Conservation (phyloP, 2,113 vertebrate genomes). For the Xenopus laevis region DNA sequence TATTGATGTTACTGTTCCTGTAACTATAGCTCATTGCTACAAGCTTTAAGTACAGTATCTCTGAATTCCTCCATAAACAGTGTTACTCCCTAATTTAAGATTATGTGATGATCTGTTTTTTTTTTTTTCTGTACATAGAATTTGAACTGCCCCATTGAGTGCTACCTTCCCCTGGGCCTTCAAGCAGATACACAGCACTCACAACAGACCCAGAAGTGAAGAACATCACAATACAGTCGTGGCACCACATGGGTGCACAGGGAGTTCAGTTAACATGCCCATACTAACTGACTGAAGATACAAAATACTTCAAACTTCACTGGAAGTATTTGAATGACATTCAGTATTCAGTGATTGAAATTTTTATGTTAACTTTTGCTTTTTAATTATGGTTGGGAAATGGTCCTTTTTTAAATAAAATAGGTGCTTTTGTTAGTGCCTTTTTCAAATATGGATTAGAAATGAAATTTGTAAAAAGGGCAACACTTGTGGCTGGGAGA, state of each 20-base stretch:
- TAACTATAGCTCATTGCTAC: too few species aligned
- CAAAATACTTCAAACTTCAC: conserved; percentile 36
- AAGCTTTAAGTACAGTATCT: too few species aligned
- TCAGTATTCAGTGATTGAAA: conserved; percentile 51
- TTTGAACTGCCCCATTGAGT: conserved; percentile 95
- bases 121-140: conserved; percentile 66
- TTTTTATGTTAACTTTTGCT: conserved; percentile 28
- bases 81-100: too few species aligned
- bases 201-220: conserved; percentile 41
- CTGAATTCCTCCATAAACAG: too few species aligned
- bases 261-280: neutral
- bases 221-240: neutral
- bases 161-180: conserved; percentile 78
- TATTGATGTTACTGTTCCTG: too few species aligned
- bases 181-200: conserved; percentile 81
- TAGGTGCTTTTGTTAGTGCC: neutral
- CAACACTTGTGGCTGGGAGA: neutral
- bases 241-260: neutral
- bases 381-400: conserved; percentile 28
- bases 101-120: too few species aligned
- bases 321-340: conserved; percentile 52
- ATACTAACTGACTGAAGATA: conserved; percentile 9
- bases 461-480: neutral
- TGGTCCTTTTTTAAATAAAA: neutral
- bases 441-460: neutral